These are phyloP conservation scores for Peromyscus melanophrys DNA, from an alignment of 2,797 vertebrate species.

Conservation along the genomic window DNA sequence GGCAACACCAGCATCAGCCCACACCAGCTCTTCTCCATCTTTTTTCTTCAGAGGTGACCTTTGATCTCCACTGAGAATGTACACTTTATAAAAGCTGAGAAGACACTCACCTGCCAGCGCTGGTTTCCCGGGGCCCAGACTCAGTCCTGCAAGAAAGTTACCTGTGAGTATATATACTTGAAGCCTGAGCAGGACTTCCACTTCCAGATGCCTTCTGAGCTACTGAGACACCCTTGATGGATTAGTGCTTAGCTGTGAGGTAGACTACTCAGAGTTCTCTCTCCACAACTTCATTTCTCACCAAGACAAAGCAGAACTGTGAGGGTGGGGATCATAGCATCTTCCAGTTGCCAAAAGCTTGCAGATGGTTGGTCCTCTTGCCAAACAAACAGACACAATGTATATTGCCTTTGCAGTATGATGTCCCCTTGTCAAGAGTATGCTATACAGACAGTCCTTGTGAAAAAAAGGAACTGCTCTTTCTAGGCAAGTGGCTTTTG, in stretches of 20 bases:
- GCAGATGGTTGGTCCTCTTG: not conserved
- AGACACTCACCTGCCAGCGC: not conserved
- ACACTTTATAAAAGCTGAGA: no score
- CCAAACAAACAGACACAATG: no score
- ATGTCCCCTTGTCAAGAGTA: no score
- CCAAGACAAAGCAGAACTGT: not conserved
- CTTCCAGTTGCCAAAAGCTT: not conserved
- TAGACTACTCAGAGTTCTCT: no score
- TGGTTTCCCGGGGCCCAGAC: no score
- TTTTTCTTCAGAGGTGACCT: not conserved
- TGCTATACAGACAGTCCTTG: no score
- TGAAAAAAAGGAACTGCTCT: no score
- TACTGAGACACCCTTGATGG: not conserved
- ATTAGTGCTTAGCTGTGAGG: not conserved
- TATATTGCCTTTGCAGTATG: no score
- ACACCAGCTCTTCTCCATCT: no score
- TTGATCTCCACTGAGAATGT: not conserved
- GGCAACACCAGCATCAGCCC: fast-evolving
- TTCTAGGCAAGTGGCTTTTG: no score
- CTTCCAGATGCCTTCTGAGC: not conserved
- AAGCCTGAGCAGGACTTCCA: not conserved
- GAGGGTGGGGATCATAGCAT: not conserved
- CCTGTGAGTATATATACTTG: not conserved
- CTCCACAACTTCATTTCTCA: not conserved
- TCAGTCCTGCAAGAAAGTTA: not conserved